These are phyloP conservation scores for Mesembrinibis cayennensis DNA, from an alignment of 2,113 vertebrate genomes.

Conservation along the genomic window DNA sequence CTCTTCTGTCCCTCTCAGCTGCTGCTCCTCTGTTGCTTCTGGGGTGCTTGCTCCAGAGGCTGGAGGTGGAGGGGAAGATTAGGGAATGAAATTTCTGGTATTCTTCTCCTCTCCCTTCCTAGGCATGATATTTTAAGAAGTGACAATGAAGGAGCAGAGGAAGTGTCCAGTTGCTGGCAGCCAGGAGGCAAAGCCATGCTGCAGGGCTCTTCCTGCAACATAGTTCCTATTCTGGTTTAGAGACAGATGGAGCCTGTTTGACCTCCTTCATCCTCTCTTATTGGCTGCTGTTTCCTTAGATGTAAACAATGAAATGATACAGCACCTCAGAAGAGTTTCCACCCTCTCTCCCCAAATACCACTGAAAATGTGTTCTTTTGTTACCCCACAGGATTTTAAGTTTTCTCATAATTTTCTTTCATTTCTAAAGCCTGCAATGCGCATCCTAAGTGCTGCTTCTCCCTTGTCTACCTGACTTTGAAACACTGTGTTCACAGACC, in stretches of 20 bases:
- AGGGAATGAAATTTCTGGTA: neutral
- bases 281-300: neutral
- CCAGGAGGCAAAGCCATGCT: neutral
- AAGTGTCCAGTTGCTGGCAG: neutral
- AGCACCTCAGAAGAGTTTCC: neutral
- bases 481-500: neutral
- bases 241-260: fast-evolving
- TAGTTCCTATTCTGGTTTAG: neutral
- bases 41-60: neutral
- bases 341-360: fast-evolving
- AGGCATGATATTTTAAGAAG: neutral
- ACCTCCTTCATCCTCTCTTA: neutral
- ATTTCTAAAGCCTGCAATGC: neutral
- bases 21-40: neutral
- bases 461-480: neutral
- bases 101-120: neutral
- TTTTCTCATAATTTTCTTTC: neutral
- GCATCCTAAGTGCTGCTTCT: neutral
- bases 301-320: neutral
- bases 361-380: neutral
- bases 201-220: neutral
- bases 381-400: neutral
- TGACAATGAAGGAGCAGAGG: neutral
- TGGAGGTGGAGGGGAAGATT: neutral
- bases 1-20: neutral